phyloP scores from a whole-genome alignment of 2,888 invertebrate genomes.

The Drosophila cognata region DNA sequence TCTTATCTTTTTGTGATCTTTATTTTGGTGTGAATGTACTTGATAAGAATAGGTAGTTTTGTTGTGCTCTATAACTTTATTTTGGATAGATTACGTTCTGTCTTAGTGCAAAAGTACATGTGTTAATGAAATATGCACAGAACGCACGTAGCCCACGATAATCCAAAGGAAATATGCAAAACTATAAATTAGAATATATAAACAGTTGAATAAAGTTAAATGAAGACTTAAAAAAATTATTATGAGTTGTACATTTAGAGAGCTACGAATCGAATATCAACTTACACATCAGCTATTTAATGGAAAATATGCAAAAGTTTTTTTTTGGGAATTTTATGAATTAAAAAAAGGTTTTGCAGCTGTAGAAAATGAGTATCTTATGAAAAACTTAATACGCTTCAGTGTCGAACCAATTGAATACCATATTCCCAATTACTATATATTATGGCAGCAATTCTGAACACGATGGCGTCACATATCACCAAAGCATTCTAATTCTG shows the following conservation, averaged over 20 bases:
- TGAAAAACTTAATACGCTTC: not conserved
- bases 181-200: not conserved
- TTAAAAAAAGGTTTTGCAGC: no score
- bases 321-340: no score
- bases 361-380: not conserved
- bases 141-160: not conserved
- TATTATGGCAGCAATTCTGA: not conserved
- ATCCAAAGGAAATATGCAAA: not conserved
- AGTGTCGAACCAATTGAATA: not conserved
- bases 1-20: not conserved
- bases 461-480: constrained; percentile 31
- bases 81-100: not conserved
- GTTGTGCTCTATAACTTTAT: not conserved
- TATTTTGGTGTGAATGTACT: not conserved
- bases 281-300: not conserved
- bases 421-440: not conserved
- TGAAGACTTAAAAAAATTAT: not conserved
- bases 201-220: not conserved
- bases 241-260: not conserved
- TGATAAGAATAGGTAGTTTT: not conserved
- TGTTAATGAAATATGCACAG: constrained; percentile 2
- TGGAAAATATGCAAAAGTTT: no score
- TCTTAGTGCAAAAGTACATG: not conserved
- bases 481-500: constrained; percentile 20
- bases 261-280: not conserved